Evolutionary conservation across 1,140 invertebrate species (phyloP).

Genomic region (Aphaenogaster floridana): DNA sequence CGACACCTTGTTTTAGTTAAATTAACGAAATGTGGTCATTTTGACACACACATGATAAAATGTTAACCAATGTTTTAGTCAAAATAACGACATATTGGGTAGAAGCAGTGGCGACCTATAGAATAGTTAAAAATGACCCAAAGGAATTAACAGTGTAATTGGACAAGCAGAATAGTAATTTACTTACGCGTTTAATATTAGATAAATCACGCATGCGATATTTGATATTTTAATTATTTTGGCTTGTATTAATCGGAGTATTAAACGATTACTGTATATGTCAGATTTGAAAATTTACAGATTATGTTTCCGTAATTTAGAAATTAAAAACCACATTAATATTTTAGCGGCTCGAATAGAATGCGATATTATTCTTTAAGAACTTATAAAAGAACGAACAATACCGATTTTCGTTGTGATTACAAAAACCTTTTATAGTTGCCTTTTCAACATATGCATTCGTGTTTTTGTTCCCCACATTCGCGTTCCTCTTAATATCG

Average conservation of each 20-base stretch:
- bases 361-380: not conserved
- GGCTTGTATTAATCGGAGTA: not conserved
- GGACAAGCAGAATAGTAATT: not conserved
- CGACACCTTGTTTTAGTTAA: too few relatives aligned
- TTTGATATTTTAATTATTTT: conserved; percentile 26
- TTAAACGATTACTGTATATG: not conserved
- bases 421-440: not conserved
- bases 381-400: not conserved
- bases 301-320: not conserved
- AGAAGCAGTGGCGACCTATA: too few relatives aligned
- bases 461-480: not conserved
- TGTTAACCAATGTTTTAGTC: too few relatives aligned
- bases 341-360: not conserved
- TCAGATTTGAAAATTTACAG: not conserved
- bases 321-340: not conserved
- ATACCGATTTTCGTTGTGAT: not conserved
- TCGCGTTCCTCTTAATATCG: conserved; percentile 33
- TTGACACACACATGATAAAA: too few relatives aligned
- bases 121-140: too few relatives aligned
- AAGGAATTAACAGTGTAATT: not conserved
- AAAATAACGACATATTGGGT: too few relatives aligned
- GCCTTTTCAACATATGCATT: not conserved
- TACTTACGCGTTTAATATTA: conserved; percentile 11
- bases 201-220: not conserved
- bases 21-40: too few relatives aligned